phyloP scores from a whole-genome alignment of 2,888 invertebrate species.

The Elegia similella region DNA sequence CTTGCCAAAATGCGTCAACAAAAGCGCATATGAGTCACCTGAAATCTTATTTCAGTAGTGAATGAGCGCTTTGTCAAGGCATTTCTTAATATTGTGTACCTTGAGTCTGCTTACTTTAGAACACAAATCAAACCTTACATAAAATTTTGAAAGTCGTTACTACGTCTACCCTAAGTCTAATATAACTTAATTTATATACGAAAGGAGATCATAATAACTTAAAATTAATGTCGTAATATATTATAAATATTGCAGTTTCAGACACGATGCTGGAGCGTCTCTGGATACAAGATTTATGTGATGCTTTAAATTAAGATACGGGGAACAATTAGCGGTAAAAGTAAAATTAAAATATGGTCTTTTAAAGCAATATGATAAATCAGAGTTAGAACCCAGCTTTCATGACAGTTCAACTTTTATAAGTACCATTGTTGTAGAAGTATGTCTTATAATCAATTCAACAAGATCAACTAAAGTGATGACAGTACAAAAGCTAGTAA shows the following conservation, averaged over 20 bases:
- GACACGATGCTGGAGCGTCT: constrained; percentile 21
- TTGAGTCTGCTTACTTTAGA: constrained; percentile 21
- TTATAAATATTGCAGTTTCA: constrained; percentile 55
- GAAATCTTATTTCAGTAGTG: constrained; percentile 64
- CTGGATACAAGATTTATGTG: constrained; percentile 14
- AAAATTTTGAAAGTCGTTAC: constrained; percentile 37
- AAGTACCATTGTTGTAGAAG: not conserved
- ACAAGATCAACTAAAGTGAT: too few relatives aligned
- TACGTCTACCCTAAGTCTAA: constrained; percentile 33
- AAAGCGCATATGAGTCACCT: constrained; percentile 40
- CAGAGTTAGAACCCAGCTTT: not conserved
- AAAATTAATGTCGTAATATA: constrained; percentile 49
- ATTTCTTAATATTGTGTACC: constrained; percentile 45
- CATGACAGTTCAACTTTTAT: not conserved
- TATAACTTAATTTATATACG: constrained; percentile 69
- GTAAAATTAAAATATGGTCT: not conserved
- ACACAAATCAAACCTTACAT: constrained; percentile 32
- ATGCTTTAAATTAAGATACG: constrained; percentile 10
- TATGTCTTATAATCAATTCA: not conserved
- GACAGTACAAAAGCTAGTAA: too few relatives aligned
- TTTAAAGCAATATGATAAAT: not conserved
- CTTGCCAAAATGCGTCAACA: constrained; percentile 46
- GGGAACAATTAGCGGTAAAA: not conserved
- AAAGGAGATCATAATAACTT: constrained; percentile 81
- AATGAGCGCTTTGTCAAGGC: constrained; percentile 46